These are phyloP conservation scores for Drosophila busckii DNA, from an alignment of 1,140 invertebrate species.

Conservation along the genomic window DNA sequence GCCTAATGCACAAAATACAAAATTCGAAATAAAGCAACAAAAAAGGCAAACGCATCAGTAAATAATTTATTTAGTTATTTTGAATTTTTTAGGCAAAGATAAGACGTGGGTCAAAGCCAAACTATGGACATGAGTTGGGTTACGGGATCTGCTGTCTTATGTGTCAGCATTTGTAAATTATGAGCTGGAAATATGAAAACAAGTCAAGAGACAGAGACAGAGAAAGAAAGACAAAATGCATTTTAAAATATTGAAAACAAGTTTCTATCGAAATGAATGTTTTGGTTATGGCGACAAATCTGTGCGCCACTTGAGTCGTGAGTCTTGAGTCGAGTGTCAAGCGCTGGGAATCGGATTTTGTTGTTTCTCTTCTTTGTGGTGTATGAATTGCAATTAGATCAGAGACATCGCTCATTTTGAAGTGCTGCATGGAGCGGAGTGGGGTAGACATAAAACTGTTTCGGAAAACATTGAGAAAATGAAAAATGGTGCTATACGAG, in stretches of 20 bases:
- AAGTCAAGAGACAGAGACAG: constrained; percentile 11
- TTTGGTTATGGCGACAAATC: constrained; percentile 5
- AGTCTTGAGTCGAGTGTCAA: constrained; percentile 58
- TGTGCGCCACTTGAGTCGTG: constrained; percentile 61
- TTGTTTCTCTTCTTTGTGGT: constrained; percentile 2
- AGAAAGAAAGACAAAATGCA: constrained; percentile 21
- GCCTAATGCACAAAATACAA: no score
- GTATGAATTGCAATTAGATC: constrained; percentile 54
- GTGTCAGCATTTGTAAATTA: constrained; percentile 56
- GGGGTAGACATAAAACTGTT: constrained; percentile 45
- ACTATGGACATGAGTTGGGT: constrained; percentile 1
- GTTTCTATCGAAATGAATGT: constrained; percentile 50
- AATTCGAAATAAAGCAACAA: constrained; percentile 64
- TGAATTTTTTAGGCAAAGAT: constrained; percentile 37
- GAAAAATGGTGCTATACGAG: constrained; percentile 65
- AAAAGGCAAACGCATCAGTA: constrained; percentile 10
- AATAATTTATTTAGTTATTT: constrained; percentile 61
- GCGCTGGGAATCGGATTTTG: constrained; percentile 10
- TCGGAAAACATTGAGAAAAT: constrained; percentile 50
- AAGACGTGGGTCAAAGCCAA: constrained; percentile 42
- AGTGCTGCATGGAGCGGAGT: constrained; percentile 20
- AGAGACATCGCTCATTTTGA: constrained; percentile 65
- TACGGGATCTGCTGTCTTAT: constrained; percentile 26
- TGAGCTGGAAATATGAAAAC: constrained; percentile 53
- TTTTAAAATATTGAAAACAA: constrained; percentile 64